Percentiles rank a stretch among this genome's conserved stretches.
These are phyloP conservation scores for Euthynnus affinis DNA, from an alignment of 2,797 vertebrate species.

Conservation along the genomic window DNA sequence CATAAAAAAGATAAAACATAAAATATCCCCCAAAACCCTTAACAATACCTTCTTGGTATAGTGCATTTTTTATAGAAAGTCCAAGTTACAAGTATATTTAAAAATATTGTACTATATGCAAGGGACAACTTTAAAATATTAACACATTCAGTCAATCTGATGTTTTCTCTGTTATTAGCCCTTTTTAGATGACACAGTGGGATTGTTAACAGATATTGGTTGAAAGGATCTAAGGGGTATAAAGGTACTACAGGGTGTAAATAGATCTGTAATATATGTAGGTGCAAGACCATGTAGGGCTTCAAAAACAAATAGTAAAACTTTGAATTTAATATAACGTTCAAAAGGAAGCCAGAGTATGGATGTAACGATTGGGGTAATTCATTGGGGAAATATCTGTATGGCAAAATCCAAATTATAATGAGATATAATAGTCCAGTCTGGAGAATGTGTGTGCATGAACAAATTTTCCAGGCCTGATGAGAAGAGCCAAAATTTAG, in stretches of 20 bases:
- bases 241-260: slow-evolving; percentile 33
- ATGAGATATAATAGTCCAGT: slow-evolving; percentile 15
- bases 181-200: slow-evolving; percentile 29
- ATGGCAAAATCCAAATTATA: slow-evolving; percentile 18
- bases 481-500: not conserved
- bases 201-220: slow-evolving; percentile 23
- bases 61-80: not conserved
- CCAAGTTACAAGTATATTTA: not conserved
- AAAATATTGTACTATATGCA: not conserved
- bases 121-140: not conserved
- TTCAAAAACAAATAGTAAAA: slow-evolving; percentile 44
- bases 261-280: slow-evolving; percentile 31
- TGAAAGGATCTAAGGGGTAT: slow-evolving; percentile 9
- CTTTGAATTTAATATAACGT: slow-evolving; percentile 38
- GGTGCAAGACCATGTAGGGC: slow-evolving; percentile 7
- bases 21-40: not conserved
- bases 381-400: slow-evolving; percentile 20
- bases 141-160: not conserved
- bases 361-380: not conserved
- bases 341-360: slow-evolving; percentile 7
- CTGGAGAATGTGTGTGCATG: slow-evolving; percentile 11
- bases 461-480: not conserved
- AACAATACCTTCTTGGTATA: not conserved
- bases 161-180: slow-evolving; percentile 4
- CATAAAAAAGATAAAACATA: not conserved